Conservation (phyloP, 1,140 invertebrate species). For the Meloidogyne chitwoodi region DNA sequence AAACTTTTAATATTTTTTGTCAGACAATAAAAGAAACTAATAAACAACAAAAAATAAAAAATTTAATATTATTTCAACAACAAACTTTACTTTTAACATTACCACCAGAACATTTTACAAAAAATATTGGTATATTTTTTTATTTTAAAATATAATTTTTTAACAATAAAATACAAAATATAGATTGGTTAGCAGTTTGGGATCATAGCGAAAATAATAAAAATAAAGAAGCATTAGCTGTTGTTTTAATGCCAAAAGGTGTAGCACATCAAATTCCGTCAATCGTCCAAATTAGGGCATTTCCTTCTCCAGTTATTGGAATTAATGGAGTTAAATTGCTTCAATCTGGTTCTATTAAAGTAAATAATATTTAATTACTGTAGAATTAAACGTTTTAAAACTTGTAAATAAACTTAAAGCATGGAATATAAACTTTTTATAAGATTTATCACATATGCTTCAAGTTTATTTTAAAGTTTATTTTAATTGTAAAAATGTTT, state of each 20-base stretch:
- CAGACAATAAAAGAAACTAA: neutral
- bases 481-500: neutral
- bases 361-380: neutral
- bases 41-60: neutral
- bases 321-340: neutral
- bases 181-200: constrained; percentile 53
- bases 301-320: constrained; percentile 1
- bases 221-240: constrained; percentile 27
- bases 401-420: neutral
- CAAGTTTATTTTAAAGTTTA: neutral
- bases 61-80: constrained; percentile 20
- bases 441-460: neutral
- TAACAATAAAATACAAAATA: too few species aligned
- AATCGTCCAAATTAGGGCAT: constrained; percentile 36
- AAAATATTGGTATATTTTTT: too few species aligned
- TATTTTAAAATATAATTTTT: too few species aligned
- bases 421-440: neutral
- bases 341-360: constrained; percentile 10
- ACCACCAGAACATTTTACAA: constrained; percentile 40
- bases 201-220: constrained; percentile 32
- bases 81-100: constrained; percentile 53
- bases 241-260: constrained; percentile 36
- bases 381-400: neutral
- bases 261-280: constrained; percentile 46
- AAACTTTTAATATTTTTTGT: neutral